Evolutionary conservation across 1,140 invertebrate genomes (phyloP), one percentile per base, ranked within the genome.

Genomic region (Drosophila ogumai): DNA sequence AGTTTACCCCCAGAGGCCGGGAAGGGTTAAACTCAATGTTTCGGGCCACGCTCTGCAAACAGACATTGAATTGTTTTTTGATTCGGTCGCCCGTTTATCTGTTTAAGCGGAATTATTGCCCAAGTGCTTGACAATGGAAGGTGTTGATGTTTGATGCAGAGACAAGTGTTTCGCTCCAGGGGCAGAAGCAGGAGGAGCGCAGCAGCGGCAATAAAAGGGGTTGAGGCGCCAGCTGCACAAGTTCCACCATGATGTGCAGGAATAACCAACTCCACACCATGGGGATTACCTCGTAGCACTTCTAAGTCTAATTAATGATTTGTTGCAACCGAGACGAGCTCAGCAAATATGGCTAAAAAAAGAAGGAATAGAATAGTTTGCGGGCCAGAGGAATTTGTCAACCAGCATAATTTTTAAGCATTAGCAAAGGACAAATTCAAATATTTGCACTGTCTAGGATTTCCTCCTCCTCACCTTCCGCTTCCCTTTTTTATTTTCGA

Each of bases 371-470:
- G 32, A 67, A 40, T 54, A 69, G 61, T 44, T 65, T 44, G 34
- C 25, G 49, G 12, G 10, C 55, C 61, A 64, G 38, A 40, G 67
- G 64, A 81, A 88, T 90, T 88, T 88, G 85, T 88, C 85, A 88
- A 88, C 85, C 85, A 88, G 85, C 85, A 88, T 90, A 85, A 88
- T 88, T 90, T 88, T 81, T 85, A 81, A 81, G 85, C 85, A 88
- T 88, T 88, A 88, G 65, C 67, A 41, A n/a, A 54, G 52, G 41
- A 59, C 44, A 44, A 81, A 49, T 71, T 75, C 85, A 90, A 90
- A 90, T 90, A 90, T 90, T 90, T 90, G 85, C 85, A 72, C 52
- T 73, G 75, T 74, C 82, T 80, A 52, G 31, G 47, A 82, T 69
- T 82, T 49, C 41, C 56, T 32, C 10, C 56, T 41, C 10, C 13